These are phyloP conservation scores for Epinephelus awoara DNA, from an alignment of 2,797 vertebrate genomes.

Conservation along the genomic window DNA sequence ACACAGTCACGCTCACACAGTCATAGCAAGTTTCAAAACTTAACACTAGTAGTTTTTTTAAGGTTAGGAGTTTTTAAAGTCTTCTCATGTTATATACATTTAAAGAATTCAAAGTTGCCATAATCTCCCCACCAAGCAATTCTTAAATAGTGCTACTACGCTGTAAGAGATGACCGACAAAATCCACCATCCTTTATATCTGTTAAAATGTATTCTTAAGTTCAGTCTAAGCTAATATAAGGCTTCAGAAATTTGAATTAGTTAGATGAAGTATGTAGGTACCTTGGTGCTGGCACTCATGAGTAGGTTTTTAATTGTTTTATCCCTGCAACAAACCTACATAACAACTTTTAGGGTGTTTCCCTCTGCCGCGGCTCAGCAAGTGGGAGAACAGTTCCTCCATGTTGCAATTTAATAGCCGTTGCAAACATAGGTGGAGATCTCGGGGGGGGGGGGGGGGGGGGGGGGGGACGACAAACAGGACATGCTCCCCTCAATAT, in stretches of 20 bases:
- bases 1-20: neutral
- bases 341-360: neutral
- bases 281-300: neutral
- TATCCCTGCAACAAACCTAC: neutral
- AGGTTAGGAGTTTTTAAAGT: too few species aligned
- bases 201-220: neutral
- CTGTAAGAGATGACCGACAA: neutral
- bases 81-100: neutral
- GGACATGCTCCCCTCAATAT: too few species aligned
- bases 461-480: too few species aligned
- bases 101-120: neutral
- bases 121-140: neutral
- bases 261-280: neutral
- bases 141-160: neutral
- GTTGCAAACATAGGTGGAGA: too few species aligned
- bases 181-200: neutral
- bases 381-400: neutral
- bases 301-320: neutral
- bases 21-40: neutral
- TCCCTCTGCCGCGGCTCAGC: neutral
- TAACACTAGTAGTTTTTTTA: neutral
- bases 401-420: too few species aligned
- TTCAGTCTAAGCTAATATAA: neutral
- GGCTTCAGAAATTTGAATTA: too few species aligned
- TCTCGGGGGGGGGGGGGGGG: too few species aligned